Percentiles rank a stretch among this genome's conserved stretches.
Evolutionary conservation across 2,888 invertebrate genomes (phyloP).

Genomic region (Lycophotia porphyrea): DNA sequence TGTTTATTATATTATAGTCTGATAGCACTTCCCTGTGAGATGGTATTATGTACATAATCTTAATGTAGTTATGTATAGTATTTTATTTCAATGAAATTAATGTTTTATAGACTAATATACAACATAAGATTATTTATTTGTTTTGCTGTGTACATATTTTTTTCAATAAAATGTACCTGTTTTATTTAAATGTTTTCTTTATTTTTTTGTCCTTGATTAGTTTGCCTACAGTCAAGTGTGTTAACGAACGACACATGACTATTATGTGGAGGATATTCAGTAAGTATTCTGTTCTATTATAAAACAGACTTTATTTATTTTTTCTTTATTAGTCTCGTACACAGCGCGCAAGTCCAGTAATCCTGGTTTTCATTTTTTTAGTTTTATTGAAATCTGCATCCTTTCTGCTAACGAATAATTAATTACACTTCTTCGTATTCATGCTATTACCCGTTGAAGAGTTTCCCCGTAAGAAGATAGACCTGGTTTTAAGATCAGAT

Average conservation of each 20-base stretch:
- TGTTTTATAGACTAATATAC: conserved; percentile 91
- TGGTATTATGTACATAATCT: conserved; percentile 90
- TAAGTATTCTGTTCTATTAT: not conserved
- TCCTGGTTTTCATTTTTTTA: too few relatives aligned
- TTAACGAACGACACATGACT: not conserved
- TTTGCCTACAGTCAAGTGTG: not conserved
- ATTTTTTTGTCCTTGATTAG: conserved; percentile 16
- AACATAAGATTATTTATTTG: conserved; percentile 90
- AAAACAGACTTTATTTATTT: not conserved
- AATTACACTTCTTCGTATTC: too few relatives aligned
- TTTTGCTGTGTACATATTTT: conserved; percentile 91
- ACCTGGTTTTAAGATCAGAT: too few relatives aligned
- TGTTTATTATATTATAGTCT: conserved; percentile 87
- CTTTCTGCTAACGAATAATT: too few relatives aligned
- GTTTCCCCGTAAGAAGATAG: too few relatives aligned
- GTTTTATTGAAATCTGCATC: too few relatives aligned
- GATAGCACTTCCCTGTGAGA: conserved; percentile 84
- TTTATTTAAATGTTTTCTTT: conserved; percentile 79
- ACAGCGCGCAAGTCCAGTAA: not conserved
- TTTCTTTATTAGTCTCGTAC: not conserved
- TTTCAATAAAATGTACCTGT: conserved; percentile 91
- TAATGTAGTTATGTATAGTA: conserved; percentile 90
- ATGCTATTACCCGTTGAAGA: too few relatives aligned
- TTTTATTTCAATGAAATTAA: conserved; percentile 90
- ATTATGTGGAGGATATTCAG: not conserved